phyloP scores from a whole-genome alignment of 2,797 vertebrate species.

The Ptychobarbus kaznakovi region DNA sequence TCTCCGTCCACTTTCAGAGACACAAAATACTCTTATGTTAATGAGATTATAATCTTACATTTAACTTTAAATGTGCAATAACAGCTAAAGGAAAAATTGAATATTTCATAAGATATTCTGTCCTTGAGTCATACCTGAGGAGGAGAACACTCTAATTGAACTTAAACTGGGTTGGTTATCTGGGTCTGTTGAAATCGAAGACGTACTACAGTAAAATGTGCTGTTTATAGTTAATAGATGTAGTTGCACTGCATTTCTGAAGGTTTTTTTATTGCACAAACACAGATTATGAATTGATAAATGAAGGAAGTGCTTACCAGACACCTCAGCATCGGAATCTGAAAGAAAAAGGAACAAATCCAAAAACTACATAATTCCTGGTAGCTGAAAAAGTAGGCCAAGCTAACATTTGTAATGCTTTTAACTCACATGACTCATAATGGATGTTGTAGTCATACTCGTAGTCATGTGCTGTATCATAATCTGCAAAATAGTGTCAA shows the following conservation, averaged over 20 bases:
- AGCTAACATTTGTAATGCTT: neutral
- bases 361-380: neutral
- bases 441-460: slow-evolving; percentile 73
- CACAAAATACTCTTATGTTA: neutral
- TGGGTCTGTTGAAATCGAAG: slow-evolving; percentile 53
- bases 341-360: neutral
- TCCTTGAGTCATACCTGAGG: slow-evolving; percentile 71
- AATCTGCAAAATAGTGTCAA: slow-evolving; percentile 68
- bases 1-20: slow-evolving; percentile 83
- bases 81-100: neutral
- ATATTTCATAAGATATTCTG: neutral
- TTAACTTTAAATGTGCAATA: neutral
- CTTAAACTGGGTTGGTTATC: slow-evolving; percentile 67
- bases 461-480: slow-evolving; percentile 76
- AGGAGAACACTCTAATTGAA: slow-evolving; percentile 72
- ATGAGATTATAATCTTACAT: neutral
- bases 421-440: slow-evolving; percentile 72
- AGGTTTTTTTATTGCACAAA: neutral
- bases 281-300: neutral
- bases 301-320: slow-evolving; percentile 28
- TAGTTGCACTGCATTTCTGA: neutral
- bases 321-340: slow-evolving; percentile 46
- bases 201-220: neutral
- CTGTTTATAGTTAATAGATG: neutral
- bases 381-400: neutral